Evolutionary conservation across 2,888 invertebrate species (phyloP), one percentile per base, ranked within the genome.

Genomic region (Micropterix aruncella): DNA sequence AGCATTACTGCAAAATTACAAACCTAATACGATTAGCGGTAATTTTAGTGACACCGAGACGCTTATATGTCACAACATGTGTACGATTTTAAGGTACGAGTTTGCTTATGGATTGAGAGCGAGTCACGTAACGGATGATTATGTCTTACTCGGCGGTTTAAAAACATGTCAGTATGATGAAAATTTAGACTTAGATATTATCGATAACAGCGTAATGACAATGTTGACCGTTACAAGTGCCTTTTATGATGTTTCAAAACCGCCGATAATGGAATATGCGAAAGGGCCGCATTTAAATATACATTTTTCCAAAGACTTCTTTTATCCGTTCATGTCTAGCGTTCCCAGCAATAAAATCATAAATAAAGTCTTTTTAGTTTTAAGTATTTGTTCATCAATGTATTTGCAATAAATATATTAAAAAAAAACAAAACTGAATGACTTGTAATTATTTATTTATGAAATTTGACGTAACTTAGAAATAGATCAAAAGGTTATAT

Each of bases 251-350:
- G 54, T 58, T n/a, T 63, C 63, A 3, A 61, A 56, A 42, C 59
- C 60, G 3, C 56, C 56, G 38, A 50, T 54, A 18, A 53, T 56
- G 17, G 59, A 65, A 49, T 62, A 62, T 52, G 79, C 78, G 5
- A 73, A 73, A 45, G 71, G 76, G 46, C 82, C 83, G 15, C 71
- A 76, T 47, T 66, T 83, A 45, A 74, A 79, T 53, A 70, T 82
- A 46, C 70, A 74, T 57, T 65, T 85, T 44, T 83, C 85, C 2
- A 70, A 73, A 51, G 80, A 84, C 58, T 85, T 85, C 58, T 85
- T 85, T 59, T 81, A 83, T 56, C 85, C 85, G 1, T 79, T 79
- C 52, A 60, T 71, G 44, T 60, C 60, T 19, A 66, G 59, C 50
- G 53, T 36, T 16, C 38, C 16, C n/a, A n/a, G n/a, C n/a, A n/a